phyloP scores from a whole-genome alignment of 2,888 invertebrate genomes.

The Ferrisia virgata region DNA sequence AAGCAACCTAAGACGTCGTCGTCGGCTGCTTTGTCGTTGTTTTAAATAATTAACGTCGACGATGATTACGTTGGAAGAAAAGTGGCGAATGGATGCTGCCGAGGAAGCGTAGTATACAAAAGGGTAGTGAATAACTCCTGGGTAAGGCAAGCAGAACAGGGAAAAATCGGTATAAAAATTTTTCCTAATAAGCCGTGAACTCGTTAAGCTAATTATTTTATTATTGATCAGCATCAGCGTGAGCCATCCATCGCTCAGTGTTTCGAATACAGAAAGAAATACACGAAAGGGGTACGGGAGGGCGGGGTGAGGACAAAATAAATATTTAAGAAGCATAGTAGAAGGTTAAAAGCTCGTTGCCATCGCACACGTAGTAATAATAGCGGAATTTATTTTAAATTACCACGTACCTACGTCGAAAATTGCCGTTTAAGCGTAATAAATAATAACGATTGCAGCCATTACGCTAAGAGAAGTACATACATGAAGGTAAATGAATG shows the following conservation, averaged over 20 bases:
- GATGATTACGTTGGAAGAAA: neutral
- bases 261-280: no score
- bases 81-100: neutral
- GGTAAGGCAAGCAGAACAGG: no score
- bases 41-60: neutral
- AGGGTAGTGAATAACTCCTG: no score
- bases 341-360: neutral
- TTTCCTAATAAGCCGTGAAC: neutral
- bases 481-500: neutral
- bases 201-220: conserved; percentile 15
- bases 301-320: neutral
- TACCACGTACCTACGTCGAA: neutral
- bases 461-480: conserved; percentile 22
- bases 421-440: conserved; percentile 35
- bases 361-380: neutral
- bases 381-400: conserved; percentile 21
- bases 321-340: neutral
- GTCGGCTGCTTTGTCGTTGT: neutral
- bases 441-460: conserved; percentile 44
- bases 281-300: neutral
- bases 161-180: neutral
- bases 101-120: neutral
- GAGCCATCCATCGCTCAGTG: neutral
- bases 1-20: no score
- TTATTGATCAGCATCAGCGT: neutral